These are phyloP conservation scores for Murina feae DNA, from an alignment of 2,113 vertebrate genomes.

Conservation along the genomic window DNA sequence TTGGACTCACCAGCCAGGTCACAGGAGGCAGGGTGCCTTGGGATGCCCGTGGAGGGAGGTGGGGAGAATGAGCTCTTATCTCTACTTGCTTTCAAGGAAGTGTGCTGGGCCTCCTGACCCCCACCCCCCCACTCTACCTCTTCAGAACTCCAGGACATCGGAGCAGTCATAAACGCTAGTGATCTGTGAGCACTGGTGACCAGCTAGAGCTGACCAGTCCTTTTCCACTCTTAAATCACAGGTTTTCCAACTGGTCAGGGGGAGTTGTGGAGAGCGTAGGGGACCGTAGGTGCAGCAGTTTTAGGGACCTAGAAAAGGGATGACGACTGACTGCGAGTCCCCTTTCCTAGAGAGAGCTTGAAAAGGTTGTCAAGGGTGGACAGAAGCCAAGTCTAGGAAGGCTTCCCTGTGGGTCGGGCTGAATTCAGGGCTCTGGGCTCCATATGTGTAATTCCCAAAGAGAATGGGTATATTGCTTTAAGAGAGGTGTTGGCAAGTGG, in stretches of 20 bases:
- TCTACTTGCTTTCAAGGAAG: background rate
- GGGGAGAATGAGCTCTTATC: background rate
- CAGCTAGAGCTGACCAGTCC: background rate
- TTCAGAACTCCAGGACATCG: background rate
- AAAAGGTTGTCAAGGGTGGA: background rate
- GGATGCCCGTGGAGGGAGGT: background rate
- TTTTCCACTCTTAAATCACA: background rate
- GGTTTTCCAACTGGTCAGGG: background rate
- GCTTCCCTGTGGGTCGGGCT: background rate
- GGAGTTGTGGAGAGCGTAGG: background rate
- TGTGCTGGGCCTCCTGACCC: background rate
- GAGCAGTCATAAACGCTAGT: background rate
- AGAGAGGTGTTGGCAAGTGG: background rate
- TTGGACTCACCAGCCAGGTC: background rate
- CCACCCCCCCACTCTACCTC: background rate
- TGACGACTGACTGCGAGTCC: background rate
- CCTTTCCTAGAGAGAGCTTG: background rate
- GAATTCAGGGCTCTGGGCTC: conserved; percentile 33
- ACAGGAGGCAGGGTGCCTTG: background rate
- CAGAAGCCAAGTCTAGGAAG: background rate
- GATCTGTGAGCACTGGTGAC: background rate
- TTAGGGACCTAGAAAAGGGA: background rate
- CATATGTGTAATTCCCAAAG: background rate
- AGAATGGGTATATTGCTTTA: conserved; percentile 67
- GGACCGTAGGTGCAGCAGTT: background rate